Base-by-base conservation (phyloP, 2,888 invertebrate genomes). In the Allacma fusca region DNA sequence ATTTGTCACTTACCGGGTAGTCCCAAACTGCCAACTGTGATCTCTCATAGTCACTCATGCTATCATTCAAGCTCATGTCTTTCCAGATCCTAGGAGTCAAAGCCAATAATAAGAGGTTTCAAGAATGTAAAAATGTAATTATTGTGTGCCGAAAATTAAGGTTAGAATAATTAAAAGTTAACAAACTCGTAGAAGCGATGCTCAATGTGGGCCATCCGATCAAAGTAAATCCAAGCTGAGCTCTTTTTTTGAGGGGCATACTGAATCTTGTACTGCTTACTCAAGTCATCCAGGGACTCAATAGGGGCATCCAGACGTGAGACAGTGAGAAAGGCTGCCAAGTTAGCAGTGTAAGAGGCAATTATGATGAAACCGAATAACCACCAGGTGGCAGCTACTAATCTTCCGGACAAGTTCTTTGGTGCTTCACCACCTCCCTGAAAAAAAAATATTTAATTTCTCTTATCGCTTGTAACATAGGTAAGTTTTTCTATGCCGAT, bases 301-400 rank as follows among this genome's bases (percentile, higher is more conserved):
- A 97, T 94, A 0, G 96, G 95, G 0, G 95, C 94, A 85, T 97
- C 97, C 86, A 97, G 89, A 23, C 97, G 91, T 0, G 96, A 97
- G 9, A 73, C 73, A 5, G 98, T 98, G 77, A 98, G 89, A 86
- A 98, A 98, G 0, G 98, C 98, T 1, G 98, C 98, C 85, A 98
- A 89, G 87, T 98, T 98, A 0, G 98, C 98, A 0, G 98, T 98
- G 87, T 98, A 98, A 0, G 97, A 97, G 1, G 98, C 98, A 86
- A 98, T 98, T 82, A 98, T 97, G 86, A 98, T 98, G 87, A 98
- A 98, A 0, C 98, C 97, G 87, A 98, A 98, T 28, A 98, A 88
- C 98, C 98, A 98, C 98, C 97, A 98, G 0, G 98, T 98, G 1
- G 98, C 98, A 0, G 98, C 98, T 0, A 98, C 93, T 16, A 98